These are phyloP conservation scores for Chrysopilus asiliformis DNA, from an alignment of 2,888 invertebrate genomes.

Conservation along the genomic window DNA sequence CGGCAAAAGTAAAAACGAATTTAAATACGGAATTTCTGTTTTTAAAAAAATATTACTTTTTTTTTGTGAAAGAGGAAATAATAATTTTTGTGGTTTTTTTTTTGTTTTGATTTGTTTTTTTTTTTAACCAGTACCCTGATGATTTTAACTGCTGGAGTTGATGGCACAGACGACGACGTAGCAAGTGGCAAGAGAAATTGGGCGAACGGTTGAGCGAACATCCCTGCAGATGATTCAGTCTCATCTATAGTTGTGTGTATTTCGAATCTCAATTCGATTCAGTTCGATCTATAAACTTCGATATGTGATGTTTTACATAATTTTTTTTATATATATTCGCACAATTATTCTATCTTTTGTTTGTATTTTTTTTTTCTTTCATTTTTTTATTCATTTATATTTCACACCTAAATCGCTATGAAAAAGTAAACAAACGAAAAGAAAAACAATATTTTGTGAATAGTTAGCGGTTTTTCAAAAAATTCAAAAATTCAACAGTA, in stretches of 20 bases:
- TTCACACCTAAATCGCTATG: conserved; percentile 34
- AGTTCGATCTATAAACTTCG: too few relatives aligned
- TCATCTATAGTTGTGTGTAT: too few relatives aligned
- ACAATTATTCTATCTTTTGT: conserved; percentile 16
- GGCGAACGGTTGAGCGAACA: too few relatives aligned
- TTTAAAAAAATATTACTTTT: too few relatives aligned
- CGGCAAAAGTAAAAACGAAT: too few relatives aligned
- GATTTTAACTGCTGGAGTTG: conserved; percentile 24
- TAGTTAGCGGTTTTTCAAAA: conserved; percentile 23
- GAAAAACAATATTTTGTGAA: conserved; percentile 34
- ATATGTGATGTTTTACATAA: too few relatives aligned
- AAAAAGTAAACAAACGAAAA: conserved; percentile 36
- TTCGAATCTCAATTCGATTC: too few relatives aligned
- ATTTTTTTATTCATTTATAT: conserved; percentile 1
- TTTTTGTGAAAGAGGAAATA: not conserved
- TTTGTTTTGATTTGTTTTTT: conserved; percentile 19
- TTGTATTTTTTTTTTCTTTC: conserved; percentile 16
- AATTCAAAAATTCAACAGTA: too few relatives aligned
- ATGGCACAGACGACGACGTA: conserved; percentile 9
- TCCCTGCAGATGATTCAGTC: too few relatives aligned
- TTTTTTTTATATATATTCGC: too few relatives aligned
- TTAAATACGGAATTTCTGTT: too few relatives aligned
- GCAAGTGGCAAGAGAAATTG: too few relatives aligned
- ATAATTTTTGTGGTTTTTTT: conserved; percentile 4
- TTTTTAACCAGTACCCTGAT: conserved; percentile 35